Conservation (phyloP, 92 coral and sea anemone genomes). For the Paramuricea clavata region DNA sequence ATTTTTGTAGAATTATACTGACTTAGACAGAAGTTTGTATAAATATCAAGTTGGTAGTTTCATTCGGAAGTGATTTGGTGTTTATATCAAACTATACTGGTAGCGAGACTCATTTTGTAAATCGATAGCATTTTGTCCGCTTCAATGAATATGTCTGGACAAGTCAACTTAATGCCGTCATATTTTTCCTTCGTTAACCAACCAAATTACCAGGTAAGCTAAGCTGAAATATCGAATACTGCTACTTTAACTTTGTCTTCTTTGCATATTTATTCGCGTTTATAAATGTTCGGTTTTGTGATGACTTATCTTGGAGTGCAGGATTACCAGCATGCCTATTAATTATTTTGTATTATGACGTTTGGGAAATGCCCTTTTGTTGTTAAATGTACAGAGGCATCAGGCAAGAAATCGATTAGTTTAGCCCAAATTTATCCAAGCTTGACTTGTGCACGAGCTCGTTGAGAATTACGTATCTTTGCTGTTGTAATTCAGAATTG, state of each 20-base stretch:
- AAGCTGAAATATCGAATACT: not conserved
- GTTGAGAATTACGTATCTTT: too few species aligned
- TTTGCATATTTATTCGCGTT: too few species aligned
- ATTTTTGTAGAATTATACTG: not conserved
- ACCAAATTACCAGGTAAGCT: slow-evolving; percentile 1
- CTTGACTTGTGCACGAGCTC: too few species aligned
- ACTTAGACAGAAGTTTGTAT: not conserved
- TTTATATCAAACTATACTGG: not conserved
- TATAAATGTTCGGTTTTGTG: too few species aligned
- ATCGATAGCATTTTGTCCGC: not conserved
- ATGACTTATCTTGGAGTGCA: too few species aligned
- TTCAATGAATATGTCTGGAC: slow-evolving; percentile 34
- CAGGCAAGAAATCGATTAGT: too few species aligned
- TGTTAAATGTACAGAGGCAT: not conserved
- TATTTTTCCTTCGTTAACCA: slow-evolving; percentile 6
- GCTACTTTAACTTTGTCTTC: too few species aligned
- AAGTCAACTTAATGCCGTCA: not conserved
- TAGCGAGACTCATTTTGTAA: not conserved
- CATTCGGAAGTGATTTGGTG: not conserved
- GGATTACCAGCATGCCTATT: not conserved
- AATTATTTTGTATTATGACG: not conserved
- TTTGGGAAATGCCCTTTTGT: slow-evolving; percentile 2
- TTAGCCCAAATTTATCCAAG: too few species aligned
- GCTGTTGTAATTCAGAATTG: too few species aligned
- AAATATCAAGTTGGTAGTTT: not conserved